These are phyloP conservation scores for Trachelipus rathkii DNA, from an alignment of 1,140 invertebrate species.

Conservation along the genomic window DNA sequence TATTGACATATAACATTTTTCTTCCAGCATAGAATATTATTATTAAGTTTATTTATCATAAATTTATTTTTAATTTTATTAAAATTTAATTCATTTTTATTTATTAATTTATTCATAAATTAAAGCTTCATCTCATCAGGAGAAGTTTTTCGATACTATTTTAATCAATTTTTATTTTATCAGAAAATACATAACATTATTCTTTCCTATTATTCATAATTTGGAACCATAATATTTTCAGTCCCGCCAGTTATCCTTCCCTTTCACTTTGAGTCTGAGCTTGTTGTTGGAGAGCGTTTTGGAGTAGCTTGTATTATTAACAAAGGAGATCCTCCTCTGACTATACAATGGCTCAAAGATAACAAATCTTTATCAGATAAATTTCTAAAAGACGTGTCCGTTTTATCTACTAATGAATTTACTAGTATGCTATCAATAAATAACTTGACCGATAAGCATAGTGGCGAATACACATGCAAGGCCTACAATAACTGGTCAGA, in stretches of 20 bases:
- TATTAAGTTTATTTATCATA: no score
- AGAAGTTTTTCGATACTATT: no score
- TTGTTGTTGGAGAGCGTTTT: background rate
- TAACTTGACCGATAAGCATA: background rate
- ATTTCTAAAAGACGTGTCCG: background rate
- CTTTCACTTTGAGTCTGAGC: constrained; percentile 1
- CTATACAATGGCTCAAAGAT: constrained; percentile 27
- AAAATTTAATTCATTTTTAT: no score
- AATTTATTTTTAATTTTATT: no score
- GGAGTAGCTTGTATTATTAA: constrained; percentile 14
- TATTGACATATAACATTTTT: no score
- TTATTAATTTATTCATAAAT: no score
- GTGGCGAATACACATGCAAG: background rate
- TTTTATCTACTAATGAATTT: background rate
- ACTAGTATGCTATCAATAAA: background rate
- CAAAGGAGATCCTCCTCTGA: constrained; percentile 21
- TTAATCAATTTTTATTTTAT: no score
- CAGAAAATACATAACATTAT: no score
- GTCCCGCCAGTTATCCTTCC: background rate
- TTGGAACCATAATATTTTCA: background rate
- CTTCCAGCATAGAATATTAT: no score
- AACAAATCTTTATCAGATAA: background rate
- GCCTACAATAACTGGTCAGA: background rate
- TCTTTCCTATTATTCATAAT: no score
- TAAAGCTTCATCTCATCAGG: no score